Evolutionary conservation across 2,113 vertebrate species (phyloP), one percentile per base, ranked within the genome.

Genomic region (Hystrix cristata): DNA sequence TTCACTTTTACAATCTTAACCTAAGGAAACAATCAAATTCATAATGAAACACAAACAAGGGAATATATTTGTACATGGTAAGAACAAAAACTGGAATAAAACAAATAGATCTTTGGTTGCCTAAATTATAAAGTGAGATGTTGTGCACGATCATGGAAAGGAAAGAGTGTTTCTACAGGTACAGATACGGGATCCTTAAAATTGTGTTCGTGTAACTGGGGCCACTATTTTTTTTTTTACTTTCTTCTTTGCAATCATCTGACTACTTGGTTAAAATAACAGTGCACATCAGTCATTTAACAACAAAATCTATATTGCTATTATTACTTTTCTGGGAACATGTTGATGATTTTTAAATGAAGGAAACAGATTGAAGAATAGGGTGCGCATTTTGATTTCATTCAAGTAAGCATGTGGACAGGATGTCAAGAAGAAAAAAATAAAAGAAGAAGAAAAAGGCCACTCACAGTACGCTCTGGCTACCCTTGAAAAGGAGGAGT

Each of bases 201-300:
- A 90, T 86, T 55, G 38, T 25, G 23, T 1, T 80, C 11, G 53
- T 2, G 88, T 76, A 60, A 43, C 55, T 55, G 2, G 8, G 51
- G 3, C 2, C 64, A 48, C 9, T 51, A 31, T 60, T 78, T 43
- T 51, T 51, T 38, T 60, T 78, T 43, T 51, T 51, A 48, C 62
- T 71, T 79, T 80, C 62, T 88, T 67, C 38, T 86, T 88, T 86
- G 14, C 23, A n/a, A 34, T 81, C 48, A 85, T 48, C 46, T 53
- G 27, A 74, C 90, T 91, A 46, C 27, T 53, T 82, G 65, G 65
- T 95, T 89, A 69, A 82, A 89, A 91, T 59, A 87, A 64, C 65
- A 38, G 83, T 46, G 12, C 3, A 1, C 5, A 31, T 10, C 31
- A 11, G 69, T 88, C 62, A 85, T 38, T 94, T 81, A 91, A 93